Evolutionary conservation across 2,888 invertebrate genomes (phyloP), one percentile per base, ranked within the genome.

Genomic region (Hecatera dysodea): DNA sequence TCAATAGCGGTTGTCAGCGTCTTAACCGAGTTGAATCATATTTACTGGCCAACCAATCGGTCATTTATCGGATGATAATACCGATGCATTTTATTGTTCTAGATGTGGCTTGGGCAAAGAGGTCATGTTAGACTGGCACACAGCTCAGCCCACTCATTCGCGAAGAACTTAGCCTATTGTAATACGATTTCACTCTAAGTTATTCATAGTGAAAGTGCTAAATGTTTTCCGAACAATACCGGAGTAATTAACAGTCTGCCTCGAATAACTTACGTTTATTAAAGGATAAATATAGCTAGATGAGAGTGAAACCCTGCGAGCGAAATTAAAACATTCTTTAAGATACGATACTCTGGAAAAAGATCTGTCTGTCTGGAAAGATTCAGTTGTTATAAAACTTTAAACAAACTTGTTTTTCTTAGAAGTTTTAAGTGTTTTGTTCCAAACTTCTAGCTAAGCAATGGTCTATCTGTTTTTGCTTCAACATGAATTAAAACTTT

Each of bases 151-250:
- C 88, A 90, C 90, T 84, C 89, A 90, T 90, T 84, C 89, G 78
- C n/a, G 80, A 85, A 83, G 86, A 88, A 87, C 85, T 84, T 79
- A 50, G 81, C 70, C 88, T 89, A 91, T 91, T 92, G 90, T 91
- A 87, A 91, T 90, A 87, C 90, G 92, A 92, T 93, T 93, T 93
- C 92, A 89, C 92, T 89, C n/a, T 62, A 81, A 87, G 87, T 86
- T 89, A 90, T 89, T 90, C 90, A 89, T 80, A 89, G 93, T 89
- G 93, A 93, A 93, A 93, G 93, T 89, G 88, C 76, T 88, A 89
- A 88, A 87, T 86, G 83, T 78, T 81, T 83, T 84, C 70, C 85
- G 87, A 90, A 92, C 92, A 91, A 92, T 90, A 88, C 89, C 75
- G 83, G 74, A 64, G 83, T 82, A 71, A 83, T 87, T 84, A 85